These are phyloP conservation scores for Jordanella pulchra DNA, from an alignment of 2,797 vertebrate species.

Conservation along the genomic window DNA sequence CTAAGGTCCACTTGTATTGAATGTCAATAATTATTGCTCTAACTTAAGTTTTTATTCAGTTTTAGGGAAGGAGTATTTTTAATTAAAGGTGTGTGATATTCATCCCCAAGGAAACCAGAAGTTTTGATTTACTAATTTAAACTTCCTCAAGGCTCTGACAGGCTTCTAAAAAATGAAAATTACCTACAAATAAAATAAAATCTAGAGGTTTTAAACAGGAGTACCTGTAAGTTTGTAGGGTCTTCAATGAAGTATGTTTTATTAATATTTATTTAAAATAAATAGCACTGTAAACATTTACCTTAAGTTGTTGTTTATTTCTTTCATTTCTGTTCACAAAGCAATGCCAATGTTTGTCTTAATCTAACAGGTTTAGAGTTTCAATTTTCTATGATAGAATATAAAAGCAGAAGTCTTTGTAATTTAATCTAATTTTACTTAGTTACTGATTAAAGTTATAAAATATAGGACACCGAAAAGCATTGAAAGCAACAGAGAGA, in stretches of 20 bases:
- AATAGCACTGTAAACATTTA: neutral
- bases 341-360: neutral
- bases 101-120: no score
- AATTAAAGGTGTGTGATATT: no score
- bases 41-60: no score
- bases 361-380: neutral
- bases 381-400: neutral
- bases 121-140: no score
- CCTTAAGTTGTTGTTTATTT: neutral
- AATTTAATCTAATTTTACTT: neutral
- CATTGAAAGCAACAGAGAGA: neutral
- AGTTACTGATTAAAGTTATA: neutral
- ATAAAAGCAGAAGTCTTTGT: neutral
- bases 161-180: neutral
- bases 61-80: no score
- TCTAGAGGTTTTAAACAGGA: no score
- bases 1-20: no score
- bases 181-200: no score
- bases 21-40: no score
- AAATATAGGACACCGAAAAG: neutral
- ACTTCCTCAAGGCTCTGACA: no score
- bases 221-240: no score
- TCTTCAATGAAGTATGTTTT: no score
- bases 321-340: neutral
- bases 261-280: neutral